Conservation (phyloP, 2,888 invertebrate genomes). For the Neoscelio sp. region DNA sequence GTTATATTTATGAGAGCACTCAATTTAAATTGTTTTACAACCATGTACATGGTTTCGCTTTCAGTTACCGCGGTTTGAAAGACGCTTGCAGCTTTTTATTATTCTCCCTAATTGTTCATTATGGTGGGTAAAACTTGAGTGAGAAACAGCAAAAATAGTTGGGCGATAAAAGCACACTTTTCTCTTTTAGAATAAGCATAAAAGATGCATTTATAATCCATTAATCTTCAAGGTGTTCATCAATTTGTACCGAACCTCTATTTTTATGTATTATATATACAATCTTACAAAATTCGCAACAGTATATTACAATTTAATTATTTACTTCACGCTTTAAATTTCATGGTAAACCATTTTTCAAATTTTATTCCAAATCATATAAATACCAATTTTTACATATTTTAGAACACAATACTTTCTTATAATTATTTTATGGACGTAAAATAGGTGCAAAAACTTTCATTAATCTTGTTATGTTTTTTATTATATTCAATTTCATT, state of each 20-base stretch:
- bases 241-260: too few relatives aligned
- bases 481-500: background rate
- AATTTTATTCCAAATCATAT: too few relatives aligned
- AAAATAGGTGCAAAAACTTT: too few relatives aligned
- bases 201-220: slow-evolving; percentile 56
- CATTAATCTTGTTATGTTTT: too few relatives aligned
- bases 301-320: too few relatives aligned
- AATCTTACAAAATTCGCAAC: too few relatives aligned
- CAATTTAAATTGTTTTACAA: slow-evolving; percentile 65
- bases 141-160: slow-evolving; percentile 39
- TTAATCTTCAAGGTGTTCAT: slow-evolving; percentile 48
- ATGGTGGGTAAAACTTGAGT: slow-evolving; percentile 53
- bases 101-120: slow-evolving; percentile 63
- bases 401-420: too few relatives aligned
- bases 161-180: slow-evolving; percentile 52
- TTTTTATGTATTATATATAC: too few relatives aligned
- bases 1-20: slow-evolving; percentile 59
- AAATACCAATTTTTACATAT: too few relatives aligned
- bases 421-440: too few relatives aligned
- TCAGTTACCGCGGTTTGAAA: slow-evolving; percentile 43
- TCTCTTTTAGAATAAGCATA: slow-evolving; percentile 53
- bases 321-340: too few relatives aligned
- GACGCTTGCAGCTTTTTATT: slow-evolving; percentile 55
- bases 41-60: slow-evolving; percentile 57
- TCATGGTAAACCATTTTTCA: too few relatives aligned